phyloP scores from a whole-genome alignment of 1,140 invertebrate genomes.

The Periplaneta americana region DNA sequence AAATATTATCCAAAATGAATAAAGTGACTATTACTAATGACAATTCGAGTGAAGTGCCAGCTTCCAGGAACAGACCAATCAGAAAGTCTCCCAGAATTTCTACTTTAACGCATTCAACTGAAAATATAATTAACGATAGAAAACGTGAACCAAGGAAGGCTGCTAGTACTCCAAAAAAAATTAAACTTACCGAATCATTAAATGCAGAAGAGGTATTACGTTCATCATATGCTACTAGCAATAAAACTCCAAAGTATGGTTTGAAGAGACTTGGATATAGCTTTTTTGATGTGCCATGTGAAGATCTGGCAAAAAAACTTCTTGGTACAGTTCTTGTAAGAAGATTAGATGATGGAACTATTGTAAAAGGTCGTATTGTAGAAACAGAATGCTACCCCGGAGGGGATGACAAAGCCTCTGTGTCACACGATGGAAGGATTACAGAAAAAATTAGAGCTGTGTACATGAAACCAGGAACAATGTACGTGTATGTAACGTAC shows the following conservation, averaged over 20 bases:
- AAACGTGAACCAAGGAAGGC: too few species aligned
- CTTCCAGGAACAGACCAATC: too few species aligned
- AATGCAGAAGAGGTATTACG: neutral
- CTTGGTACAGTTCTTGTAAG: slow-evolving; percentile 61
- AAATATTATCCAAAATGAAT: too few species aligned
- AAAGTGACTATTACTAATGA: too few species aligned
- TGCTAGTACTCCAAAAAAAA: too few species aligned
- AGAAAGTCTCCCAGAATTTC: too few species aligned
- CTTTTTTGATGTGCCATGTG: slow-evolving; percentile 40
- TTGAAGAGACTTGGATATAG: slow-evolving; percentile 16
- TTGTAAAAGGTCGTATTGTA: slow-evolving; percentile 61
- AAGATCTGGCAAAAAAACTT: slow-evolving; percentile 49
- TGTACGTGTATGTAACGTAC: slow-evolving; percentile 76
- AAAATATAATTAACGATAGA: too few species aligned
- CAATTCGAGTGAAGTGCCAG: too few species aligned
- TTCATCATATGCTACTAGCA: neutral
- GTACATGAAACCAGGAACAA: slow-evolving; percentile 74
- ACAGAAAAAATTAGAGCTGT: slow-evolving; percentile 67
- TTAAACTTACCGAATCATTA: neutral
- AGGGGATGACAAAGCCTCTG: slow-evolving; percentile 62
- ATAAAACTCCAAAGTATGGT: neutral
- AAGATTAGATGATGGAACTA: slow-evolving; percentile 41
- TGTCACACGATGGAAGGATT: slow-evolving; percentile 59
- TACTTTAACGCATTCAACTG: too few species aligned
- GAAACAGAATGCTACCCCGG: slow-evolving; percentile 78